Evolutionary conservation across 2,113 vertebrate species (phyloP), one percentile per base, ranked within the genome.

Genomic region (Phalacrocorax brasilianus): DNA sequence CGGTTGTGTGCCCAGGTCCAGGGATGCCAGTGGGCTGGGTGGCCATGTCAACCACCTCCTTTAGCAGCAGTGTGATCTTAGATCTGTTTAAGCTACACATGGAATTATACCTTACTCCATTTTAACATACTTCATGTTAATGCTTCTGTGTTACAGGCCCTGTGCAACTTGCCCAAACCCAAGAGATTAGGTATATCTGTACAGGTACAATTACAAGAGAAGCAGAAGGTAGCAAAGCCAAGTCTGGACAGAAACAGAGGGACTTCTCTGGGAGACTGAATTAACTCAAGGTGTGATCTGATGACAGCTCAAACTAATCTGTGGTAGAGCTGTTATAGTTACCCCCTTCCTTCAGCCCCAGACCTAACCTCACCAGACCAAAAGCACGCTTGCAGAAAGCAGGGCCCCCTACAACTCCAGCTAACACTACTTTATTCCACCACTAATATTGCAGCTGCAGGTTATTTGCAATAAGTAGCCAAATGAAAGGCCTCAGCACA

Each of bases 1-100:
- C 63, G 7, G 13, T 3, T 50, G 13, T 1, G 0, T 22, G 33
- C 16, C 6, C 0, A 2, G 4, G 8, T 58, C 6, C 1, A 22
- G 47, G 26, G 26, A 53, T 55, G 32, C 6, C 52, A 40, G 9
- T 1, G 2, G 26, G 28, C 14, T 62, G n/a, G 9, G 18, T 14
- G 23, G 13, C 45, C 8, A 3, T 3, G 11, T 32, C 32, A 87
- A 24, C 24, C 30, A 26, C 6, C 2, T 1, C 42, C 28, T 63
- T 85, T 59, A 35, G n/a, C 32, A 67, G 22, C 47, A 33, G 24
- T 8, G 8, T 28, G 24, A 17, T 11, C 18, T 71, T 55, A 50
- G 20, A 82, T 49, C 30, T 30, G 17, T 32, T 42, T n/a, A 45
- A 63, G 3, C 32, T 32, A 61, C 17, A 6, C 1, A 5, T 23